These are phyloP conservation scores for Caerostris darwini DNA, from an alignment of 1,140 invertebrate species.

Conservation along the genomic window DNA sequence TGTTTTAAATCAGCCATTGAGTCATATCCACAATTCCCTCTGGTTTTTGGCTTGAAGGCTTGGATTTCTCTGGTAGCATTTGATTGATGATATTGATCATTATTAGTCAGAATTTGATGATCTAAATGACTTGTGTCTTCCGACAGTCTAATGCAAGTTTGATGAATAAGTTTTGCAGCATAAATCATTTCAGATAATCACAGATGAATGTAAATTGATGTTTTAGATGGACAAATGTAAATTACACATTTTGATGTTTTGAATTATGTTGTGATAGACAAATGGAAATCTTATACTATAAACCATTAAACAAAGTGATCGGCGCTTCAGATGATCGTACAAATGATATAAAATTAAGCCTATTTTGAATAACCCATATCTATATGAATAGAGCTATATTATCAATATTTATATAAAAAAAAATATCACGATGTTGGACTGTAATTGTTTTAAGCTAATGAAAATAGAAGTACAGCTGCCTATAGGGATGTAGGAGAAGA, in stretches of 20 bases:
- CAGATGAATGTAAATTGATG: background rate
- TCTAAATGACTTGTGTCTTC: conserved; percentile 8
- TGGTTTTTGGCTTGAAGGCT: background rate
- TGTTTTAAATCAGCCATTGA: background rate
- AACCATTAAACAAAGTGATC: background rate
- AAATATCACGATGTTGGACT: too few species aligned
- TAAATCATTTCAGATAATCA: conserved; percentile 12
- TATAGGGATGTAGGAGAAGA: too few species aligned
- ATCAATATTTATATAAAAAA: too few species aligned
- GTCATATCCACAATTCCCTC: background rate
- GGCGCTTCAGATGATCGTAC: background rate
- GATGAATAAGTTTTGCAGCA: background rate
- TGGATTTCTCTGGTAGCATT: background rate
- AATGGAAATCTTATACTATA: background rate
- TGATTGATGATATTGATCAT: conserved; percentile 21
- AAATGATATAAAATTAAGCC: background rate
- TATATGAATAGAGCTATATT: background rate
- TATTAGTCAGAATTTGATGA: conserved; percentile 9
- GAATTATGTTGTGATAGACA: background rate
- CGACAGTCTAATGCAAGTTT: conserved; percentile 6
- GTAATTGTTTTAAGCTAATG: too few species aligned
- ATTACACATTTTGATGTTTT: background rate
- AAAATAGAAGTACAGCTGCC: too few species aligned
- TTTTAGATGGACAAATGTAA: conserved; percentile 15
- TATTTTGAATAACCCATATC: background rate